These are phyloP conservation scores for Phalacrocorax pelagicus DNA, from an alignment of 2,113 vertebrate genomes.

Conservation along the genomic window DNA sequence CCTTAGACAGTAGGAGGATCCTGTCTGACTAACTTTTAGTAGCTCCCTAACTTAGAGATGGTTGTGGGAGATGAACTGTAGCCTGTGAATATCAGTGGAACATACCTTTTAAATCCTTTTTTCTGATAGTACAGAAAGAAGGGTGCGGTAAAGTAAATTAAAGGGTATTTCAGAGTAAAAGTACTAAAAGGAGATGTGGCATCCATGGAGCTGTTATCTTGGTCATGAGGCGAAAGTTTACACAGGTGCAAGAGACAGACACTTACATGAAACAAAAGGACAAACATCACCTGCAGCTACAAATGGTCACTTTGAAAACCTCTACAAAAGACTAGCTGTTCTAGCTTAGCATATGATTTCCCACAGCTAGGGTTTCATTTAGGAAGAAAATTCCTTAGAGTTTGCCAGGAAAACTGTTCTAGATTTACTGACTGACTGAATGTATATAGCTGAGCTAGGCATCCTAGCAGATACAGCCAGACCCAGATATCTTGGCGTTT, in stretches of 20 bases:
- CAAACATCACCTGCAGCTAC: not conserved
- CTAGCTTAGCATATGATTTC: not conserved
- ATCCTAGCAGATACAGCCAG: not conserved
- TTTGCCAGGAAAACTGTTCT: not conserved
- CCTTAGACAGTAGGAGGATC: not conserved
- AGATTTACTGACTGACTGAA: not conserved
- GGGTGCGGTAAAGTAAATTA: not conserved
- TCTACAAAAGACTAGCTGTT: not conserved
- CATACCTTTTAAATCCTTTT: fast-evolving
- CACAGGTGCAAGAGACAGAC: not conserved
- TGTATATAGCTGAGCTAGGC: not conserved
- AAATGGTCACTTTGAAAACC: not conserved
- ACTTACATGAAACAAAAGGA: not conserved
- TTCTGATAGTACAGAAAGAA: not conserved
- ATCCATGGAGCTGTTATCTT: not conserved
- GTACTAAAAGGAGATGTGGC: not conserved
- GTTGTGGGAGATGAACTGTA: not conserved
- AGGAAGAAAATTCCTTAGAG: not conserved
- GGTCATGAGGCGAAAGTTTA: not conserved
- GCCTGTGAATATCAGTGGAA: not conserved
- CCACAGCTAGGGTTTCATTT: not conserved
- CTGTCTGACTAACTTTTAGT: not conserved
- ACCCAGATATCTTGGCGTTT: not conserved
- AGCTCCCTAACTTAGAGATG: not conserved
- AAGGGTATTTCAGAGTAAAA: not conserved